Evolutionary conservation across 1,140 invertebrate genomes (phyloP), one percentile per base, ranked within the genome.

Genomic region (Calosoma granatense): DNA sequence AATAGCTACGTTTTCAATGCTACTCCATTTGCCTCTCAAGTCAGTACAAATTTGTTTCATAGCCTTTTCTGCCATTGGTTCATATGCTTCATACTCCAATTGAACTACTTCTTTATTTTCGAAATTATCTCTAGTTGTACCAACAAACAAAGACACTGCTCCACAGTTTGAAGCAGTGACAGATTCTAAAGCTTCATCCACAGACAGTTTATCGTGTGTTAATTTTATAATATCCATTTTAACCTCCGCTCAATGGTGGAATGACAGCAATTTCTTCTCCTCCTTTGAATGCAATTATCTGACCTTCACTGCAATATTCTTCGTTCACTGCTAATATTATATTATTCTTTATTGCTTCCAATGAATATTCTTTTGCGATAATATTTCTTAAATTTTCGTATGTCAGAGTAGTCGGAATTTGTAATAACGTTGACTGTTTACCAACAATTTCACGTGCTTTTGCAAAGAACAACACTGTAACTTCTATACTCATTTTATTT

Each of bases 71-170:
- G 92, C 94, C 94, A 97, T 98, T 47, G 82, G 73, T 62, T 90
- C 85, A 73, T 96, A 97, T 0, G 93, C 91, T 78, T 97, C 94
- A 77, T 97, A 98, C 69, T 92, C 86, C 39, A 98, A 74, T 55
- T 79, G 78, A 4, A 86, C 53, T 14, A 97, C 92, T 72, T 81
- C 82, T 78, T 91, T 90, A 19, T 83, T 83, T 59, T 94, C 82
- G 77, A 94, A 95, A 71, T 87, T 85, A 73, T 97, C 85, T 67
- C 94, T 78, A 9, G 94, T 97, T 19, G 88, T 95, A 1, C 94
- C 94, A 56, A 95, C 80, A 76, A 97, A 97, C 26, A 90, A 70
- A 2, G 91, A 92, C 20, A 91, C 79, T 4, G 92, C 94, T 39
- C 94, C 94, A 75, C 89, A 95, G 51, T 78, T 79, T 54, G 86